Conservation (phyloP, 2,888 invertebrate genomes). For the Mimas tiliae region DNA sequence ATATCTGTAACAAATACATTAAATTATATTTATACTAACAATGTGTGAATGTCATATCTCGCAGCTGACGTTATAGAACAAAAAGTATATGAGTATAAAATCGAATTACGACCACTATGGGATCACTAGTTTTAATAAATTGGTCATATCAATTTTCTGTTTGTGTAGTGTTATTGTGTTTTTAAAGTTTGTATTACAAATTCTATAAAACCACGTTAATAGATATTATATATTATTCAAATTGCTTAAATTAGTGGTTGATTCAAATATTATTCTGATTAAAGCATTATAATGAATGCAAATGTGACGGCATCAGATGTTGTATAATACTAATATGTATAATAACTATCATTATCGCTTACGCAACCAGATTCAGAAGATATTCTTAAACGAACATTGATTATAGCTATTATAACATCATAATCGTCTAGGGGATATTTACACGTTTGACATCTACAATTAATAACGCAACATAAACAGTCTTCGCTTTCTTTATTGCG, state of each 20-base stretch:
- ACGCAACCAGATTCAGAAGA: constrained; percentile 47
- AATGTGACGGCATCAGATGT: constrained; percentile 39
- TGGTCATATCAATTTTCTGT: background rate
- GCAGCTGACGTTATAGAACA: no score
- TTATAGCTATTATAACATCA: constrained; percentile 51
- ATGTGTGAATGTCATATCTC: no score
- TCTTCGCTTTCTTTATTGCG: constrained; percentile 49
- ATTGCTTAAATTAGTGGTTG: background rate
- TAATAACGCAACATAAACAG: constrained; percentile 42
- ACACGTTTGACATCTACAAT: constrained; percentile 50
- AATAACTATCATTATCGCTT: constrained; percentile 36
- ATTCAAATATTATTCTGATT: constrained; percentile 15
- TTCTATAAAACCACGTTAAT: background rate
- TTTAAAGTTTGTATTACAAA: background rate
- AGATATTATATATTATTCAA: background rate
- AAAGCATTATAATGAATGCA: constrained; percentile 33
- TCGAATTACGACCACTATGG: no score
- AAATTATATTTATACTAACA: no score
- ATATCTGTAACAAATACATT: no score
- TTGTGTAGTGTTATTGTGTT: background rate
- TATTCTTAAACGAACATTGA: constrained; percentile 44
- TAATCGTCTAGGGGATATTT: constrained; percentile 52
- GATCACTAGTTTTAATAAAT: background rate
- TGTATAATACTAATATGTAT: constrained; percentile 45
- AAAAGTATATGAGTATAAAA: no score